A percentile compares a stretch with the other conserved stretches of the same genome.
phyloP scores from a whole-genome alignment of 1,140 invertebrate species.

The Megalopta genalis region DNA sequence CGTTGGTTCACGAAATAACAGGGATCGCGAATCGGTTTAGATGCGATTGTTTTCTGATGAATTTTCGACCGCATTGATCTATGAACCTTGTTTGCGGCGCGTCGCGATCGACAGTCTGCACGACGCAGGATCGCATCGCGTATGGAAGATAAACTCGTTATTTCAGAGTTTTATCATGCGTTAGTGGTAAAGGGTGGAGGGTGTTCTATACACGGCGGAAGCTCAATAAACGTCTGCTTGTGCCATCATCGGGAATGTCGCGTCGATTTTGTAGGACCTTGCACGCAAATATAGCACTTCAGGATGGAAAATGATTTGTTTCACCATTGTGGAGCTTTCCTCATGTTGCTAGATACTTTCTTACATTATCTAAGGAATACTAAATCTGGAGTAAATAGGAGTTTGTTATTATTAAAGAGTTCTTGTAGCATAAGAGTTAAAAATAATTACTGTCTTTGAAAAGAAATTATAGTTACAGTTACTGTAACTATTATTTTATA shows the following conservation, averaged over 20 bases:
- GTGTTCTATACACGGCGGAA: constrained; percentile 60
- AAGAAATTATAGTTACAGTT: too few relatives aligned
- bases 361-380: too few relatives aligned
- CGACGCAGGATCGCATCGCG: constrained; percentile 54
- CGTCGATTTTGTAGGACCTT: background rate
- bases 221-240: constrained; percentile 60
- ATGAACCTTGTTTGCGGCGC: constrained; percentile 23
- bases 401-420: too few relatives aligned
- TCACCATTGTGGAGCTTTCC: background rate
- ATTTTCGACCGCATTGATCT: background rate
- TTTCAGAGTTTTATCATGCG: constrained; percentile 66
- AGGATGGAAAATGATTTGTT: background rate
- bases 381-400: too few relatives aligned
- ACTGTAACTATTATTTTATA: too few relatives aligned
- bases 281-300: background rate
- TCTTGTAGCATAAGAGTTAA: too few relatives aligned
- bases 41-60: background rate
- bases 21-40: background rate
- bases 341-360: background rate
- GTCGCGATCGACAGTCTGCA: constrained; percentile 41
- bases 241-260: constrained; percentile 27
- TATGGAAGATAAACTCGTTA: constrained; percentile 71
- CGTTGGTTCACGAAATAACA: background rate
- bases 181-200: constrained; percentile 49
- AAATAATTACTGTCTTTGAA: too few relatives aligned